Base-by-base conservation (phyloP, 2,888 invertebrate genomes). In the Drosophila fulvimacula region DNA sequence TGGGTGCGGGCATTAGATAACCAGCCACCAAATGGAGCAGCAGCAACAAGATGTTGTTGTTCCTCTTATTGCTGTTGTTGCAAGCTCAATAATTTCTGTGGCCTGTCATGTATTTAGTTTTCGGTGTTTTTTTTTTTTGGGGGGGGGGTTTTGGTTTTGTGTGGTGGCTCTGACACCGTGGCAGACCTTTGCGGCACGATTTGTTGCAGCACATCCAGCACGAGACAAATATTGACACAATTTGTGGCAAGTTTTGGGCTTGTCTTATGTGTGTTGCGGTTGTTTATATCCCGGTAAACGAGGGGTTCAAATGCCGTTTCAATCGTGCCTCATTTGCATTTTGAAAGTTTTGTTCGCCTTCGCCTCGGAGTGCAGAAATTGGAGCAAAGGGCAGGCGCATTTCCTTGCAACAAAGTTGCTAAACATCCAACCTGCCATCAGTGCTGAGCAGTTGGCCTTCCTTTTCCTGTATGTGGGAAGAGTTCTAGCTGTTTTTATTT, bases 121-220 rank as follows among this genome's bases (percentile, higher is more conserved):
- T n/a, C n/a, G 21, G 10, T 44, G 17, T 39, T 69, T 60, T 34
- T 39, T 44, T 17, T 38, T 61, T 42, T 56, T 41, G 19, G 57
- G 38, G 39, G 70, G 62, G 27, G 7, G 27, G 27, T 27, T 27
- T 27, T 6, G 27, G 6, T 24, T 48, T 68, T 57, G 52, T 62
- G 36, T 52, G 52, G 51, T 60, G 81, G 64, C 85, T 79, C 74
- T 91, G 92, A 92, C 91, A 92, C 90, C 90, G 82, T 72, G 68
- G 82, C 76, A 91, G 91, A 91, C 91, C 92, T 91, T 91, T 91
- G 87, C 76, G 82, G 91, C 92, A 91, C 91, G 92, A 92, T 91
- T 91, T 92, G 90, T 91, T 92, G 89, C 92, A 92, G 79, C 82
- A 76, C 88, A 86, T 86, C 81, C 87, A 81, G 89, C 83, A 83